phyloP scores from a whole-genome alignment of 2,888 invertebrate species.

The Cephonodes hylas region DNA sequence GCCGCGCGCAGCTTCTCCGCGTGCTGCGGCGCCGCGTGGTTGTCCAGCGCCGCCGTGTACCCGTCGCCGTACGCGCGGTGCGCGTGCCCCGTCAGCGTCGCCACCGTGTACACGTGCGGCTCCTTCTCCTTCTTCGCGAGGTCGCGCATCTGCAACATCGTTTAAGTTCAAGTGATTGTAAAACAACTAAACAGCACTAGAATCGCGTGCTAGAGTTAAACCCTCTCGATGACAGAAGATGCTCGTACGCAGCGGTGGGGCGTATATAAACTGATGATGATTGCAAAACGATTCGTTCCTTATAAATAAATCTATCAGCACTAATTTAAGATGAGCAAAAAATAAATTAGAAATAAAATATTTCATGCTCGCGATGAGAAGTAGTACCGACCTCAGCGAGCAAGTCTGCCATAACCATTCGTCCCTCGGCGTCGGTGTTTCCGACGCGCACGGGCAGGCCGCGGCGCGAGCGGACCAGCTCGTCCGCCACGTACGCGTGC shows the following conservation, averaged over 20 bases:
- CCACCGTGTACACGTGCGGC: constrained; percentile 94
- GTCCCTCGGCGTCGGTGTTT: constrained; percentile 97
- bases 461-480: constrained; percentile 91
- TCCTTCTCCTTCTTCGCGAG: constrained; percentile 85
- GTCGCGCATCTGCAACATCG: constrained; percentile 75
- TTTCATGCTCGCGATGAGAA: no score
- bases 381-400: constrained; percentile 85
- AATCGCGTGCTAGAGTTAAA: no score
- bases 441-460: constrained; percentile 92
- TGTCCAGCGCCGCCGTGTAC: constrained; percentile 89
- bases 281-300: no score
- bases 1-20: constrained; percentile 81
- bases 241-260: no score
- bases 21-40: constrained; percentile 85
- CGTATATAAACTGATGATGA: no score
- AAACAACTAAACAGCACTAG: no score
- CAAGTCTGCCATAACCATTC: constrained; percentile 95
- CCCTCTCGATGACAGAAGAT: no score
- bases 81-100: constrained; percentile 95
- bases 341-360: no score
- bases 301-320: no score
- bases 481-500: constrained; percentile 94
- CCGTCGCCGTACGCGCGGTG: constrained; percentile 84
- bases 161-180: not conserved
- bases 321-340: no score